phyloP scores from a whole-genome alignment of 2,888 invertebrate genomes.

The Gandaritis pyraliata region DNA sequence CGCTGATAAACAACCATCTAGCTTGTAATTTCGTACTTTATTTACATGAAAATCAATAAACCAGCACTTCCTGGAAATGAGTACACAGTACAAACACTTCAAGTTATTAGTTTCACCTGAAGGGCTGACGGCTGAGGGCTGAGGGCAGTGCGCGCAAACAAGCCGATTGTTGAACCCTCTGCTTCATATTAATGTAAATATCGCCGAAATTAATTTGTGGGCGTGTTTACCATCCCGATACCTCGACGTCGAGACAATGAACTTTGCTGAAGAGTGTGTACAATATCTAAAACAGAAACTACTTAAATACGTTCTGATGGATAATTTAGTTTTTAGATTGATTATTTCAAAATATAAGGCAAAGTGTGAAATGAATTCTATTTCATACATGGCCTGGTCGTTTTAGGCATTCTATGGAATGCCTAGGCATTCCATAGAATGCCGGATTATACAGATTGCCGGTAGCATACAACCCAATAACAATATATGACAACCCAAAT shows the following conservation, averaged over 20 bases:
- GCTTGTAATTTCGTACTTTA: too few species aligned
- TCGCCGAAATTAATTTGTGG: conserved; percentile 31
- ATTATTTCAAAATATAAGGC: too few species aligned
- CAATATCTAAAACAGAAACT: background rate
- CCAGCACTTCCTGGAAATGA: conserved; percentile 12
- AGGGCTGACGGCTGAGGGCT: conserved; percentile 54
- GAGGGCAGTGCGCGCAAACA: conserved; percentile 69
- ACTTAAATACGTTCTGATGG: too few species aligned
- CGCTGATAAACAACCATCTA: too few species aligned
- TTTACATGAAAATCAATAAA: background rate
- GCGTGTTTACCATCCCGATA: conserved; percentile 25
- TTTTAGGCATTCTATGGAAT: too few species aligned
- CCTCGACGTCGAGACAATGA: conserved; percentile 3
- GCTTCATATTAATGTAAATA: conserved; percentile 33
- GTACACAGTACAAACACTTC: conserved; percentile 35
- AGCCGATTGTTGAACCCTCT: conserved; percentile 62
- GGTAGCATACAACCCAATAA: too few species aligned
- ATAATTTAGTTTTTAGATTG: too few species aligned
- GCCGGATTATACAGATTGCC: too few species aligned
- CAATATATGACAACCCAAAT: too few species aligned
- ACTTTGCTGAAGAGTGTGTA: background rate
- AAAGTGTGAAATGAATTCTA: too few species aligned
- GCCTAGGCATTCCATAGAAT: too few species aligned
- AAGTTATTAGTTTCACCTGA: conserved; percentile 77
- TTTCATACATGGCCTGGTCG: too few species aligned